A percentile compares a stretch with the other conserved stretches of the same genome.
phyloP scores from a whole-genome alignment of 1,140 invertebrate genomes.

The Zaprionus inermis region DNA sequence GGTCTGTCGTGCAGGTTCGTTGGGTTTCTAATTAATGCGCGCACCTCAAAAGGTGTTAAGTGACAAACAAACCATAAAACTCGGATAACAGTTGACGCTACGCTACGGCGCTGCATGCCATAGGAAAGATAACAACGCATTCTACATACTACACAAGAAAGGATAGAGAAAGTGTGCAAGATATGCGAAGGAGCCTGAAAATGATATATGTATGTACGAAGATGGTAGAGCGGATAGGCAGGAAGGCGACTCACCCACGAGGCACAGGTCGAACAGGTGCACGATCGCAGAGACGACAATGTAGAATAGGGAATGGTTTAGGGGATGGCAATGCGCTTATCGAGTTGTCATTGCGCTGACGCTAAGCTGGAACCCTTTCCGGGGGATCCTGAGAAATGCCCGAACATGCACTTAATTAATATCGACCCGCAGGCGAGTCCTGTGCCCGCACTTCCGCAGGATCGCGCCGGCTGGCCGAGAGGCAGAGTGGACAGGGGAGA shows the following conservation, averaged over 20 bases:
- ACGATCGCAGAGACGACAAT: conserved; percentile 42
- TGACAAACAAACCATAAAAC: conserved; percentile 83
- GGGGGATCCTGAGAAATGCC: conserved; percentile 71
- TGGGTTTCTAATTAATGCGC: conserved; percentile 74
- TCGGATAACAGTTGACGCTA: conserved; percentile 66
- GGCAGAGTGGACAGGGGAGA: not conserved
- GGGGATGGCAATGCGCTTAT: conserved; percentile 68
- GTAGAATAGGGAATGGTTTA: not conserved
- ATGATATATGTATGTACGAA: conserved; percentile 59
- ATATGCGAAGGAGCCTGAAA: conserved; percentile 34
- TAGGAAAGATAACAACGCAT: conserved; percentile 13
- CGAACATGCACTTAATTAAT: conserved; percentile 80
- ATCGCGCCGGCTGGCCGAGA: conserved; percentile 28
- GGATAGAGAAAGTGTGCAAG: conserved; percentile 26
- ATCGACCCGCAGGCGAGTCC: conserved; percentile 56
- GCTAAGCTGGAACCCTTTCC: conserved; percentile 40
- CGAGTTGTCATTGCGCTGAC: conserved; percentile 72
- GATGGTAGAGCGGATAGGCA: too few species aligned
- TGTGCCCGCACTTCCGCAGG: conserved; percentile 34
- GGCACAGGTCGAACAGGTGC: conserved; percentile 64
- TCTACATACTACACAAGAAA: conserved; percentile 2
- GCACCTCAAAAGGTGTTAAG: conserved; percentile 77
- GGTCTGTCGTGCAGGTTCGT: conserved; percentile 56
- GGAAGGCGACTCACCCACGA: conserved; percentile 61
- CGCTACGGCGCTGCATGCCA: conserved; percentile 24